Evolutionary conservation across 2,888 invertebrate species (phyloP).

Genomic region (Amphiduros pacificus): DNA sequence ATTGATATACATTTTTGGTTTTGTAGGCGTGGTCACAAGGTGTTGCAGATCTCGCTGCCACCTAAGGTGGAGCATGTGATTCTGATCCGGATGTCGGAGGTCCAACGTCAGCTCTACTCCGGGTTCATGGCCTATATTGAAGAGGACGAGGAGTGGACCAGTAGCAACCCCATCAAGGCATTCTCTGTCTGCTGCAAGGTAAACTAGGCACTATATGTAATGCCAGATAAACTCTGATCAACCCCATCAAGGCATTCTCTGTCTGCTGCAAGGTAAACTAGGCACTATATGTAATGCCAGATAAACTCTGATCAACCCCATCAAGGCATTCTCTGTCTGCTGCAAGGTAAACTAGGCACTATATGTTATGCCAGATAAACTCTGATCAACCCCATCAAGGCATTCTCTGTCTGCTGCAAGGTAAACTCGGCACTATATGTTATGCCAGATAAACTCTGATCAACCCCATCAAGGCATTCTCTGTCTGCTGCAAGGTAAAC

Average conservation of each 20-base stretch:
- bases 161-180: slow-evolving; percentile 92
- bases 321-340: too few species aligned
- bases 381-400: slow-evolving; percentile 95
- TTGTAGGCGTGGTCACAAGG: slow-evolving; percentile 82
- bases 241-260: too few species aligned
- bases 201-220: slow-evolving; percentile 31
- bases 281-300: too few species aligned
- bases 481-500: too few species aligned
- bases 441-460: too few species aligned
- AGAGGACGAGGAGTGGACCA: slow-evolving; percentile 47
- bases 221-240: neutral
- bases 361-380: too few species aligned
- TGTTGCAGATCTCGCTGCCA: slow-evolving; percentile 88
- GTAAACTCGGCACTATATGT: too few species aligned
- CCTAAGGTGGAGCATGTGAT: slow-evolving; percentile 94
- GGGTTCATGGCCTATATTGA: slow-evolving; percentile 78
- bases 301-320: too few species aligned
- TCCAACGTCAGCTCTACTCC: slow-evolving; percentile 88
- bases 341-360: too few species aligned
- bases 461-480: too few species aligned
- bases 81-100: slow-evolving; percentile 82
- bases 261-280: too few species aligned
- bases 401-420: slow-evolving; percentile 98
- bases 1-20: neutral
- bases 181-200: slow-evolving; percentile 98